A percentile compares a stretch with the other conserved stretches of the same genome.
These are phyloP conservation scores for Crossaster papposus DNA, from an alignment of 53 echinoderm and acorn worm genomes.

Conservation along the genomic window DNA sequence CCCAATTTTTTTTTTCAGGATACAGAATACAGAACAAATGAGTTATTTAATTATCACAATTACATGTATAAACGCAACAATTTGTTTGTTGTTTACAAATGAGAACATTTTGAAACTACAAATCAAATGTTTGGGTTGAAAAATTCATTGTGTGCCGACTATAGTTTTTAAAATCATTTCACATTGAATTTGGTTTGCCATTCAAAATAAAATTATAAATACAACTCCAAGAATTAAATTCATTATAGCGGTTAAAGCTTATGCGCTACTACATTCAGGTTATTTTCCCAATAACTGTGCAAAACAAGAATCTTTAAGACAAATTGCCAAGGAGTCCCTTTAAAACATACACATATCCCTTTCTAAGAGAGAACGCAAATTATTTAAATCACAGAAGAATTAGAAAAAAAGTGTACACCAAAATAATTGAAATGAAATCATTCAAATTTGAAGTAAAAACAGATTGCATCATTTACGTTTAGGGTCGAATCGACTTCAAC, in stretches of 20 bases:
- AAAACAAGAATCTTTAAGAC: not conserved
- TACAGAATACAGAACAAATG: not conserved
- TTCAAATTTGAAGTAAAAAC: not conserved
- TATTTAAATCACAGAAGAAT: slow-evolving; percentile 17
- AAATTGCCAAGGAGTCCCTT: not conserved
- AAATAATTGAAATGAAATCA: not conserved
- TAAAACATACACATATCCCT: not conserved
- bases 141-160: slow-evolving; percentile 30
- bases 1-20: slow-evolving; percentile 3
- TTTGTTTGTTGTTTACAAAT: not conserved
- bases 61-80: not conserved
- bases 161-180: slow-evolving; percentile 30
- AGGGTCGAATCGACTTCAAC: too few species aligned
- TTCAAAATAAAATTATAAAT: slow-evolving; percentile 47
- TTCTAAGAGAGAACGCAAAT: slow-evolving; percentile 9
- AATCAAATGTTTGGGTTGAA: not conserved
- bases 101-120: not conserved
- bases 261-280: slow-evolving; percentile 36
- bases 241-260: too few species aligned
- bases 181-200: slow-evolving; percentile 42
- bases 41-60: slow-evolving; percentile 25
- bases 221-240: slow-evolving; percentile 35
- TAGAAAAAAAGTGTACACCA: slow-evolving; percentile 12
- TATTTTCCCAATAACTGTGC: slow-evolving; percentile 10
- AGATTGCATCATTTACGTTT: too few species aligned